These are phyloP conservation scores for Lemur catta DNA, from an alignment of 2,797 vertebrate species.

Conservation along the genomic window DNA sequence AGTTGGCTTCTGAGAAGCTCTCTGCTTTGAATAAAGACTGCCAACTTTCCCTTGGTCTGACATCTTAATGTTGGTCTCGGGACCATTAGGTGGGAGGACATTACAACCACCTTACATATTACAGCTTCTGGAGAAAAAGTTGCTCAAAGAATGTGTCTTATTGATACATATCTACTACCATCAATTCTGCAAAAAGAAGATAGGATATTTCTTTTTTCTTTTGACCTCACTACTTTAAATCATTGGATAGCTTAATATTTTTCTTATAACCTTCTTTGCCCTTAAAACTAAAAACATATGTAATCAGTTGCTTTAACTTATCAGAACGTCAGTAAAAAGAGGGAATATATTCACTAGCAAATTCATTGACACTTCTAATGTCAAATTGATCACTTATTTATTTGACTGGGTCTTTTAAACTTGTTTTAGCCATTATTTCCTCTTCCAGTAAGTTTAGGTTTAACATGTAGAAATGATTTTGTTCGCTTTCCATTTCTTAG, in stretches of 20 bases:
- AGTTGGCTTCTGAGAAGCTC: background rate
- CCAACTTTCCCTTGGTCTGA: background rate
- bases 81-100: background rate
- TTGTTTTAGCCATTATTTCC: background rate
- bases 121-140: background rate
- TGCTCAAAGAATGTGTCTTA: background rate
- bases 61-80: background rate
- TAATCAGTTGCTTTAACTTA: background rate
- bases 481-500: background rate
- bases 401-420: background rate
- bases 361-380: background rate
- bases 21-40: background rate
- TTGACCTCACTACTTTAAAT: background rate
- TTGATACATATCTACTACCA: background rate
- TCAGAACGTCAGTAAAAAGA: constrained; percentile 15
- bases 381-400: background rate
- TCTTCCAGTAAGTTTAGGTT: background rate
- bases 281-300: background rate
- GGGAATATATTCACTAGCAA: background rate
- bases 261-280: background rate
- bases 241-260: background rate
- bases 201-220: background rate
- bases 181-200: background rate
- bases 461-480: background rate
- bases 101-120: background rate